Conservation (phyloP, 2,797 vertebrate genomes). For the Sebastes goodei region DNA sequence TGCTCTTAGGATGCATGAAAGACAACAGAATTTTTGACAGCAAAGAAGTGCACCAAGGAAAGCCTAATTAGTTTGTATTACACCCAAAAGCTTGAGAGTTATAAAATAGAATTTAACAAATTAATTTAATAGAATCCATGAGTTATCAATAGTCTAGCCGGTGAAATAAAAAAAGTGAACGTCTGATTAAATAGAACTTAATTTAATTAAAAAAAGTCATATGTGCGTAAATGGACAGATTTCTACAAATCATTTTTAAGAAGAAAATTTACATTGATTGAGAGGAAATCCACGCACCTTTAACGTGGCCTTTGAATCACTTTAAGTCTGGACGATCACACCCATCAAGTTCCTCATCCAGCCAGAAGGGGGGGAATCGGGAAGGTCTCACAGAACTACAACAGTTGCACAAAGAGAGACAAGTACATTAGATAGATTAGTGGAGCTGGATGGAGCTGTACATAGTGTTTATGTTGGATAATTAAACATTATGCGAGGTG, state of each 20-base stretch:
- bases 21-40: no score
- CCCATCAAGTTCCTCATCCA: not conserved
- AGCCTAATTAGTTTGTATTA: no score
- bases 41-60: no score
- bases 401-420: not conserved
- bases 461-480: not conserved
- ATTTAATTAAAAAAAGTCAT: not conserved
- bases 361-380: not conserved
- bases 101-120: no score
- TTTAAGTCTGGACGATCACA: not conserved
- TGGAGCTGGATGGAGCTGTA: not conserved
- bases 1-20: no score
- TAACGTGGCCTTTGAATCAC: not conserved
- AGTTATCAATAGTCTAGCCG: no score
- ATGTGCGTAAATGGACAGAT: not conserved
- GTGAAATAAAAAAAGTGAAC: not conserved
- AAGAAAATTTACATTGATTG: not conserved
- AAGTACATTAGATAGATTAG: not conserved
- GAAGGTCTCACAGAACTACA: not conserved
- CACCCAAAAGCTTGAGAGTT: no score
- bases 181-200: not conserved
- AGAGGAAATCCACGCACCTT: no score
- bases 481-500: not conserved
- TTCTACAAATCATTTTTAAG: not conserved
- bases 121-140: no score